Base-by-base conservation (phyloP, 2,888 invertebrate genomes). In the Drosophila planitibia region DNA sequence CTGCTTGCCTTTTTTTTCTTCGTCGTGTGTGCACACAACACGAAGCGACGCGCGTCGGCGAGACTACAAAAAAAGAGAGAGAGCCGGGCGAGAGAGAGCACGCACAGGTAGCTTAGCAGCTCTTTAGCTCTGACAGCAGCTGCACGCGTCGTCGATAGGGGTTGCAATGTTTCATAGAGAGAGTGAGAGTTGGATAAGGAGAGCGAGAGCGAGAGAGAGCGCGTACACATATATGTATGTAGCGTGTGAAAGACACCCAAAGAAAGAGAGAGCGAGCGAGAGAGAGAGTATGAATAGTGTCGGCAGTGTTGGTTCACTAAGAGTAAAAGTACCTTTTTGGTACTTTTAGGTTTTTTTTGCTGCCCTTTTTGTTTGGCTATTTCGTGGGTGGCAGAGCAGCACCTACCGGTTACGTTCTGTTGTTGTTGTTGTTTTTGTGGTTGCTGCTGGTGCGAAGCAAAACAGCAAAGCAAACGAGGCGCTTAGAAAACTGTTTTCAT, bases 371-470 rank as follows among this genome's bases (percentile, higher is more conserved):
- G 79, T 83, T 86, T 71, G 74, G 82, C 74, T 75, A 77, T 87
- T 86, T 85, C 82, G 85, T 85, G 85, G 84, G 85, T 85, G 88
- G 88, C 81, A 71, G 32, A 59, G 60, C 62, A 71, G 64, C 85
- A 83, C 90, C 88, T 90, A 90, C 85, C 89, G 85, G 85, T 85
- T 79, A 81, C 65, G 73, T 55, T 72, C 76, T 84, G 81, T 79
- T 85, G 83, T 62, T 85, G 83, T 61, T 66, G 72, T 12, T 58
- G 35, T 58, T 70, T 51, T 58, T 53, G 60, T 41, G 54, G 47
- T 51, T 68, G 84, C 58, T 72, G 69, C 52, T 66, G 77, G 67
- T 70, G 49, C 81, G 81, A 81, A 81, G 68, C 83, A 82, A 74
- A 80, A 83, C 47, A 80, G 66, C 76, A 81, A 82, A 81, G 81